A percentile compares a stretch with the other conserved stretches of the same genome.
Conservation (phyloP, 2,888 invertebrate species). For the Gasteruption jaculator region DNA sequence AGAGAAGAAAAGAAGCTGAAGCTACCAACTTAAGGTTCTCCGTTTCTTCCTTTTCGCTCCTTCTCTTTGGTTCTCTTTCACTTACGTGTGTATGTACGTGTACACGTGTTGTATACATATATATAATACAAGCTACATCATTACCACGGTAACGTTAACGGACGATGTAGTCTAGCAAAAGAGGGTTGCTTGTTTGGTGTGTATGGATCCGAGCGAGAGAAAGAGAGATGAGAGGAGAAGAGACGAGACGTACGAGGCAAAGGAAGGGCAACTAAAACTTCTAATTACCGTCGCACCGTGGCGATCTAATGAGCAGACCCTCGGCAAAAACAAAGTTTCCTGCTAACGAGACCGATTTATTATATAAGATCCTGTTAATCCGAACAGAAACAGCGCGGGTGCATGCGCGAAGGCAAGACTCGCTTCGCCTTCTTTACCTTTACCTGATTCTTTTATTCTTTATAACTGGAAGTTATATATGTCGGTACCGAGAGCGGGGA, state of each 20-base stretch:
- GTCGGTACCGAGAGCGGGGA: no score
- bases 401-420: no score
- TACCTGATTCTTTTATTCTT: no score
- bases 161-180: conserved; percentile 22
- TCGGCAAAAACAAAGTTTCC: conserved; percentile 44
- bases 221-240: conserved; percentile 11
- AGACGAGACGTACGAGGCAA: conserved; percentile 7
- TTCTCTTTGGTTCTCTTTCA: no score
- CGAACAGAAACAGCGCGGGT: conserved; percentile 25
- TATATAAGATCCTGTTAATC: conserved; percentile 39
- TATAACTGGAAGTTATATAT: no score
- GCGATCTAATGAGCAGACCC: conserved; percentile 44
- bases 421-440: no score
- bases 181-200: conserved; percentile 14
- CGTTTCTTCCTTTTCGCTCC: no score
- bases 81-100: no score
- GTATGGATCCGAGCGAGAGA: conserved; percentile 14
- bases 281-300: conserved; percentile 45
- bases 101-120: no score
- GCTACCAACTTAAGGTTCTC: no score
- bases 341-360: conserved; percentile 47
- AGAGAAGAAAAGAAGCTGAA: no score
- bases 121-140: conserved; percentile 38
- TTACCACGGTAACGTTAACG: conserved; percentile 33
- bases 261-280: conserved; percentile 42